Percentiles rank a stretch among this genome's conserved stretches.
Evolutionary conservation across 64 coral and sea anemone genomes (phyloP).

Genomic region (Astreopora myriophthalma): DNA sequence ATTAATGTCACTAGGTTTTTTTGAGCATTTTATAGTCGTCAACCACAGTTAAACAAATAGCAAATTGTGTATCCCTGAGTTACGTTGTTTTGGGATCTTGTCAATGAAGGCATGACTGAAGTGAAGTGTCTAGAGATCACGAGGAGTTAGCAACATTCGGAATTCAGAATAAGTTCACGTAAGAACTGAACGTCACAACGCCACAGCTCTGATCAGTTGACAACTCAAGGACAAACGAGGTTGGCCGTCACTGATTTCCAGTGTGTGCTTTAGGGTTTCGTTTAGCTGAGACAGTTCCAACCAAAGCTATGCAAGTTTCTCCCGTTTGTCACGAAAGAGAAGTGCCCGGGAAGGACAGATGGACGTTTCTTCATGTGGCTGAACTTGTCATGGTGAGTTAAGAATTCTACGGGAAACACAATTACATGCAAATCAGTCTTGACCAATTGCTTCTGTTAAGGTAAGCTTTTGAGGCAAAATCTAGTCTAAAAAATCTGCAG

Average conservation of each 20-base stretch:
- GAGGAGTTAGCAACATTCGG: not conserved
- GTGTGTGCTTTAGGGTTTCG: not conserved
- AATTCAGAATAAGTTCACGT: not conserved
- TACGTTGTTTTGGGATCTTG: not conserved
- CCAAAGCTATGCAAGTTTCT: constrained; percentile 20
- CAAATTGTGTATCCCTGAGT: not conserved
- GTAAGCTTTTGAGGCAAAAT: no score
- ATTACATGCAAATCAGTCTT: no score
- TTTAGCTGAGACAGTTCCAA: not conserved
- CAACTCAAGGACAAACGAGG: not conserved
- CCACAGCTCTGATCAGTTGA: not conserved
- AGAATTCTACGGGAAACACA: not conserved
- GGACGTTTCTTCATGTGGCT: constrained; percentile 46
- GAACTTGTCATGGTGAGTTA: constrained; percentile 69
- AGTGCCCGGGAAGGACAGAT: constrained; percentile 69
- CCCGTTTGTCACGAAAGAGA: not conserved
- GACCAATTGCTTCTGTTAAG: no score
- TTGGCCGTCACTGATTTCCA: not conserved
- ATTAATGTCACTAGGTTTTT: not conserved
- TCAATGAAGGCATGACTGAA: no score
- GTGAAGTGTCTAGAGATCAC: not conserved
- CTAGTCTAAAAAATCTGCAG: no score
- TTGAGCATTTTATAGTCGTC: not conserved
- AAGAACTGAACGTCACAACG: not conserved
- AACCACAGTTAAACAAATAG: not conserved